These are phyloP conservation scores for Heliconius ethilla DNA, from an alignment of 2,888 invertebrate genomes.

Conservation along the genomic window DNA sequence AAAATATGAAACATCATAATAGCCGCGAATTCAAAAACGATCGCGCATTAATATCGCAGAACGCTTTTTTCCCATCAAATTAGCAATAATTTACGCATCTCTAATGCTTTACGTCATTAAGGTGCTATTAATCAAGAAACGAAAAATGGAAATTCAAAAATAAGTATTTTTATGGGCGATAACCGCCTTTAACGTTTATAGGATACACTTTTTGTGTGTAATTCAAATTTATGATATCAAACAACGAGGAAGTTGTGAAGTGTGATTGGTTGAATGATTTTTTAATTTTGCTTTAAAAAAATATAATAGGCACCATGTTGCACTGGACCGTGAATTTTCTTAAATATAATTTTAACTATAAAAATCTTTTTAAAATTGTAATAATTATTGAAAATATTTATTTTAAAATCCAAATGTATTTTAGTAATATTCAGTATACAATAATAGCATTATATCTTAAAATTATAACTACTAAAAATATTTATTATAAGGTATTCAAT, in stretches of 20 bases:
- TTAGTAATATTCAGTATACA: neutral
- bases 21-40: constrained; percentile 20
- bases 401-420: neutral
- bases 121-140: constrained; percentile 75
- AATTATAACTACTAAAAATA: neutral
- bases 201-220: constrained; percentile 15
- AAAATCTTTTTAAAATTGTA: no score
- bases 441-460: neutral
- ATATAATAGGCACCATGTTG: no score
- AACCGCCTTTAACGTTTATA: constrained; percentile 24
- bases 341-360: no score
- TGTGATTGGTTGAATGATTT: neutral
- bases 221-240: neutral
- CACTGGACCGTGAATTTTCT: no score
- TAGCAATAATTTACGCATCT: constrained; percentile 67
- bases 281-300: neutral
- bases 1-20: constrained; percentile 13
- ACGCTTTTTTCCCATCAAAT: constrained; percentile 55
- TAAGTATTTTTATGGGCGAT: constrained; percentile 30
- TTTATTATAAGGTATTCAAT: neutral
- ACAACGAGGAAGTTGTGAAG: neutral
- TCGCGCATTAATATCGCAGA: constrained; percentile 20
- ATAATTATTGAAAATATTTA: neutral
- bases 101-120: constrained; percentile 76
- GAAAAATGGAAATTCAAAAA: constrained; percentile 47